Evolutionary conservation across 2,113 vertebrate species (phyloP), one percentile per base, ranked within the genome.

Genomic region (Apistogramma diplotaenia): DNA sequence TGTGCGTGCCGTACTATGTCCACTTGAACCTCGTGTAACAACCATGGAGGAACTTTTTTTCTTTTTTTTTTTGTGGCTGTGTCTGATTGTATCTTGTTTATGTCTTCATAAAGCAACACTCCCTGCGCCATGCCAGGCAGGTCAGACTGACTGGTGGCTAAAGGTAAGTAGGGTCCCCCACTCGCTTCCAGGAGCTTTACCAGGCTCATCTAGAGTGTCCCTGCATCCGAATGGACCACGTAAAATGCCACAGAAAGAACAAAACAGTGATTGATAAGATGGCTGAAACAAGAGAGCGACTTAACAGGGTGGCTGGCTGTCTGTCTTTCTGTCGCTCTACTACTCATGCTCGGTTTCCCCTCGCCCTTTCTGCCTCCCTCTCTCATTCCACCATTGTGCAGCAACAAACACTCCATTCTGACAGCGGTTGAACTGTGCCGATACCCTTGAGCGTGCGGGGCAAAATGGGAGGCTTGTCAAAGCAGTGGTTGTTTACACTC

Each of bases 191-290:
- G 90, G 88, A 92, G 90, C 87, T 89, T 89, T 65, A 86, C 77
- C 79, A 76, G 87, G 73, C 89, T 78, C 84, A 67, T 23, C 84
- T 92, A 85, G 84, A 89, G 86, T 88, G 91, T 94, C 93, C 91
- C 87, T 27, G 67, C 12, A 78, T 79, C 86, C 51, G 85, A 90
- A 81, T 81, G 81, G 84, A 88, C 90, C 87, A 86, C 89, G 90
- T 86, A 76, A 92, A 94, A 93, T 35, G 83, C 81, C 81, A 91
- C 89, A 85, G 89, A 91, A 93, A 90, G 92, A 93, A 94, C 90
- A 94, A 93, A 94, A 93, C 85, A 87, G 92, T 93, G 93, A 95
- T 94, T 94, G 95, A 95, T 93, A 94, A 93, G 91, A 89, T 79
- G 87, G 84, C 85, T 91, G 94, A 93, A 94, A 95, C 85, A 85